Conservation (phyloP, 2,888 invertebrate species). For the Sarcophaga caerulescens region DNA sequence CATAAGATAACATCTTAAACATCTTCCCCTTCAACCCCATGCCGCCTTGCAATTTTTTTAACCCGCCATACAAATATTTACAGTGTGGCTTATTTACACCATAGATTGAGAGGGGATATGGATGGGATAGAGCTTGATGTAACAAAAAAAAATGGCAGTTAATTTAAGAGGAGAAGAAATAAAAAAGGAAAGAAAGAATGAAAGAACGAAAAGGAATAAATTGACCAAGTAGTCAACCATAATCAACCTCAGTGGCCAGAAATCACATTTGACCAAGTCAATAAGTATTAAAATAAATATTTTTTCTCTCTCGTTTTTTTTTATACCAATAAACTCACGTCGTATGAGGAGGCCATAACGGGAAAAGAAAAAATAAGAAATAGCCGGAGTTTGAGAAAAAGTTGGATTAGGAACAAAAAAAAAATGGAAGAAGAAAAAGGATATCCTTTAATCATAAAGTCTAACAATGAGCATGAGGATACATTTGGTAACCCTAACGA, state of each 20-base stretch:
- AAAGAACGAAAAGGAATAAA: conserved; percentile 49
- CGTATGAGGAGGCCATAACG: background rate
- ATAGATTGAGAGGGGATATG: conserved; percentile 1
- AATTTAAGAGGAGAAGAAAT: conserved; percentile 42
- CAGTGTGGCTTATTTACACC: conserved; percentile 67
- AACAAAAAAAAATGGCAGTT: conserved; percentile 48
- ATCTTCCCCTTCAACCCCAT: background rate
- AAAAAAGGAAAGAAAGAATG: conserved; percentile 4
- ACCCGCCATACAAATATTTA: conserved; percentile 60
- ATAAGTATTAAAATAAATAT: conserved; percentile 67
- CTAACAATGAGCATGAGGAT: conserved; percentile 25
- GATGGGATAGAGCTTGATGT: background rate
- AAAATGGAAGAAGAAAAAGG: conserved; percentile 47
- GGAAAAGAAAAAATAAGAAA: background rate
- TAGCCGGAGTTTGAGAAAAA: background rate
- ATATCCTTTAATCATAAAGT: conserved; percentile 60
- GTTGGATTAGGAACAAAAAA: too few species aligned
- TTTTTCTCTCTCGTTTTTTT: conserved; percentile 4
- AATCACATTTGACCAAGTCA: conserved; percentile 75
- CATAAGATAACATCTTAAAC: conserved; percentile 52
- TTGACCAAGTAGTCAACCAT: conserved; percentile 74
- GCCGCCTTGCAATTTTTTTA: background rate
- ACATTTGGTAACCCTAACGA: conserved; percentile 46
- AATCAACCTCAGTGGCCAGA: conserved; percentile 79
- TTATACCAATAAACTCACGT: background rate